Base-by-base conservation (phyloP, 2,113 vertebrate species). In the Parotia lawesii region DNA sequence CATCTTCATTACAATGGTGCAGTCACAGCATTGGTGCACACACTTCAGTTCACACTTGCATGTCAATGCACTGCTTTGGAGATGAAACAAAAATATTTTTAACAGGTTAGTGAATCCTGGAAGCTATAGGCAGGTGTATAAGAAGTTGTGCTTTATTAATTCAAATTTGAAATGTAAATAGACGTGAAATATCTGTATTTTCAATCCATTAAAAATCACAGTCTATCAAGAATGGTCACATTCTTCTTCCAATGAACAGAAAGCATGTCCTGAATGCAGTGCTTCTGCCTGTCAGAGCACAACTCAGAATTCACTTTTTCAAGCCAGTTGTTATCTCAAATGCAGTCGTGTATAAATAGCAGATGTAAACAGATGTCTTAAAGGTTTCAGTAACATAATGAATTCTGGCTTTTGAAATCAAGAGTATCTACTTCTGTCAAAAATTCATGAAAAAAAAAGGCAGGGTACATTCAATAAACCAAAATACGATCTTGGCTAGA, bases 1-100 rank as follows among this genome's bases (percentile, higher is more conserved):
- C 93, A 96, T 98, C 97, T 98, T 97, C 98, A 97, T 98, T 98
- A 98, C 90, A 38, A 71, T 42, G 47, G 94, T 86, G 70, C 82
- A 91, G 91, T 60, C 85, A 40, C 42, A 58, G 95, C 91, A 85
- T 15, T n/a, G 88, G 94, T 47, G 85, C 95, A 90, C 72, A 66
- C 33, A 14, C 81, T 73, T 38, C 54, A 76, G 72, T 21, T 94
- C 85, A 56, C 37, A 79, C 60, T 12, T 56, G 76, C 88, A 90
- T 65, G 58, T 74, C 58, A 70, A 28, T 27, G 71, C 35, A 5
- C 42, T 44, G 56, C 73, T 62, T 29, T 40, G 38, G 70, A 79
- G 19, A 87, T 5, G 50, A 15, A 31, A 28, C 48, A 74, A 93
- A 87, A 51, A 23, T 40, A 62, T 24, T 93, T 89, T 69, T 75